Base-by-base conservation (phyloP, 1,140 invertebrate species). In the Triops longicaudatus region DNA sequence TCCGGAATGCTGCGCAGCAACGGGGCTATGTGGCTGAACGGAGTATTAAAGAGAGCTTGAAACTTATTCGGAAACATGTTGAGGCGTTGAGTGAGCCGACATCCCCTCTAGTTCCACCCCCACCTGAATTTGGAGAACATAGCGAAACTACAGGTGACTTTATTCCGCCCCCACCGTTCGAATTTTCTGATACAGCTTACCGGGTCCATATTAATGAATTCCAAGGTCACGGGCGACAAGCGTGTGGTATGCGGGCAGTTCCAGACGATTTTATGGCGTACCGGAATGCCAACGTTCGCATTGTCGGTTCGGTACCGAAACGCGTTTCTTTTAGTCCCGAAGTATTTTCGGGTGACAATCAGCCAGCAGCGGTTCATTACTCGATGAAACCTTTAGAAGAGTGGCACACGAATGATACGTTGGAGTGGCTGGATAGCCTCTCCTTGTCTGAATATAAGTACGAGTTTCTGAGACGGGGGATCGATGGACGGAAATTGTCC, bases 291-390 rank as follows among this genome's bases (percentile, higher is more conserved):
- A 86, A 89, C 77, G 91, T 92, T 22, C 88, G 92, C 78, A 92
- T 94, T 77, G 91, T 93, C 26, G 92, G 91, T 43, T 89, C 91
- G 72, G 88, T 92, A 82, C 91, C 92, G 74, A 94, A 93, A 84
- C 82, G 80, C 71, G 79, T 79, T 76, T 73, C 80, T 4, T 78
- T 78, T 71, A 76, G 75, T 43, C 78, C 78, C 63, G 78, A 78
- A 31, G 78, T 78, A 14, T 76, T 76, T 28, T 42, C 72, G 22
- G 37, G 76, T 74, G 75, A 76, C 73, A 31, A 72, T 26, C 22
- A 72, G 22, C 72, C 63, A n/a, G 72, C 42, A 28, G 26, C 31
- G 9, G 50, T 75, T 75, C 80, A 83, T 75, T 85, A 84, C 78
- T 79, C 82, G 74, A 81, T 82, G 73, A 87, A 87, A 79, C 81